Percentiles rank a stretch among this genome's conserved stretches.
phyloP scores from a whole-genome alignment of 2,113 vertebrate species.

The Baryphthengus martii region DNA sequence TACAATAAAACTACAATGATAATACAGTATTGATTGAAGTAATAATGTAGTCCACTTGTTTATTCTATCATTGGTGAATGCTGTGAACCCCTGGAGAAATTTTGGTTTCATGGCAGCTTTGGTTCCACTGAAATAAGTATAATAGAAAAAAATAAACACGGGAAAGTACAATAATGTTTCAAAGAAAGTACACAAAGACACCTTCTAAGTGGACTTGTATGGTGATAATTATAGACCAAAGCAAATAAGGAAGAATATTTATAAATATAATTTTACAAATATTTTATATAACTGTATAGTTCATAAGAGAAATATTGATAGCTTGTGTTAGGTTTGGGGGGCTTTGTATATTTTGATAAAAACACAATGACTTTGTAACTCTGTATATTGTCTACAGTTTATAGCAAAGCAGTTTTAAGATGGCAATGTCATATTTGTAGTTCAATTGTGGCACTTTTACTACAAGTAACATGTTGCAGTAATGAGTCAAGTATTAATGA shows the following conservation, averaged over 20 bases:
- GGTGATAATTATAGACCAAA: slow-evolving; percentile 80
- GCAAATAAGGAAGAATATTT: slow-evolving; percentile 83
- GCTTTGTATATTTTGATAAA: slow-evolving; percentile 83
- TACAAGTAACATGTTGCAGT: slow-evolving; percentile 70
- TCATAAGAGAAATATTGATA: slow-evolving; percentile 74
- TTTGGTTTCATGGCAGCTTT: slow-evolving; percentile 62
- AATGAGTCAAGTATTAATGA: slow-evolving; percentile 71
- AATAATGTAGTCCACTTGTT: slow-evolving; percentile 59
- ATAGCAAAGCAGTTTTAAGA: slow-evolving; percentile 81
- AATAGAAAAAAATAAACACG: slow-evolving; percentile 38
- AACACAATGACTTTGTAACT: slow-evolving; percentile 76
- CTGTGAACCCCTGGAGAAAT: slow-evolving; percentile 29
- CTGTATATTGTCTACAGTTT: slow-evolving; percentile 81
- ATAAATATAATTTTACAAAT: slow-evolving; percentile 82
- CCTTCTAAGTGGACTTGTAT: slow-evolving; percentile 74
- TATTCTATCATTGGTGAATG: slow-evolving; percentile 49
- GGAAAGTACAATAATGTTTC: slow-evolving; percentile 27
- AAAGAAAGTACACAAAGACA: slow-evolving; percentile 57
- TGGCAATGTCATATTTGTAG: slow-evolving; percentile 74
- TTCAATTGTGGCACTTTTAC: slow-evolving; percentile 75
- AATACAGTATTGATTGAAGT: slow-evolving; percentile 60
- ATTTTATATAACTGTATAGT: slow-evolving; percentile 82
- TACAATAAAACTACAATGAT: slow-evolving; percentile 52
- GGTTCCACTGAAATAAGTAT: slow-evolving; percentile 59
- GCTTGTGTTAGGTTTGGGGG: slow-evolving; percentile 75